Conservation (phyloP, 2,797 vertebrate species). For the Gobionotothen gibberifrons region DNA sequence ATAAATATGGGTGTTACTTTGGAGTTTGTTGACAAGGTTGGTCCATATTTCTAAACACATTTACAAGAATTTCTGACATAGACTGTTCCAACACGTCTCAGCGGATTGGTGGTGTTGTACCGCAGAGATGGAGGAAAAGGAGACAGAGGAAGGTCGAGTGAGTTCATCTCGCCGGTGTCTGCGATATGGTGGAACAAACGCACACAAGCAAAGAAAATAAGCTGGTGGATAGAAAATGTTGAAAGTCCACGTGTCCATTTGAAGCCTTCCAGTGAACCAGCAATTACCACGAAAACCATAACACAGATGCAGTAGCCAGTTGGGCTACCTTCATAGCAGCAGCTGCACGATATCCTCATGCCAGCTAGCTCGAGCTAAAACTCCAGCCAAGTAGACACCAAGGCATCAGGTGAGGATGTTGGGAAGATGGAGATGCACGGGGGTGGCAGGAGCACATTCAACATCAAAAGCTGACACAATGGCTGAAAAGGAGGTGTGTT, state of each 20-base stretch:
- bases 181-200: slow-evolving; percentile 42
- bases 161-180: slow-evolving; percentile 66
- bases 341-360: slow-evolving; percentile 40
- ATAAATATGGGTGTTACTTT: slow-evolving; percentile 43
- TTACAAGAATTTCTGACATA: slow-evolving; percentile 38
- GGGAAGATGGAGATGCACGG: slow-evolving; percentile 3
- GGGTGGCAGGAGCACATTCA: background rate
- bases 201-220: slow-evolving; percentile 59
- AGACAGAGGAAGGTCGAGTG: slow-evolving; percentile 50
- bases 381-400: slow-evolving; percentile 9
- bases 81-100: slow-evolving; percentile 45
- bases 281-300: slow-evolving; percentile 64
- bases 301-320: slow-evolving; percentile 67
- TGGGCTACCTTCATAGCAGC: slow-evolving; percentile 48
- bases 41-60: slow-evolving; percentile 58
- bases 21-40: slow-evolving; percentile 53
- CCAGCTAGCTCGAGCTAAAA: slow-evolving; percentile 12
- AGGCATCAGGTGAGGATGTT: slow-evolving; percentile 29
- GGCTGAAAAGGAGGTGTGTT: slow-evolving; percentile 2
- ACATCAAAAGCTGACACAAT: background rate
- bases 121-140: slow-evolving; percentile 30
- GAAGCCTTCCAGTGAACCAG: slow-evolving; percentile 60
- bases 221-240: slow-evolving; percentile 44
- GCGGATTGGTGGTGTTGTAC: slow-evolving; percentile 38
- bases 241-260: slow-evolving; percentile 53